These are phyloP conservation scores for Tromatobia lineatoria DNA, from an alignment of 2,888 invertebrate species.

Conservation along the genomic window DNA sequence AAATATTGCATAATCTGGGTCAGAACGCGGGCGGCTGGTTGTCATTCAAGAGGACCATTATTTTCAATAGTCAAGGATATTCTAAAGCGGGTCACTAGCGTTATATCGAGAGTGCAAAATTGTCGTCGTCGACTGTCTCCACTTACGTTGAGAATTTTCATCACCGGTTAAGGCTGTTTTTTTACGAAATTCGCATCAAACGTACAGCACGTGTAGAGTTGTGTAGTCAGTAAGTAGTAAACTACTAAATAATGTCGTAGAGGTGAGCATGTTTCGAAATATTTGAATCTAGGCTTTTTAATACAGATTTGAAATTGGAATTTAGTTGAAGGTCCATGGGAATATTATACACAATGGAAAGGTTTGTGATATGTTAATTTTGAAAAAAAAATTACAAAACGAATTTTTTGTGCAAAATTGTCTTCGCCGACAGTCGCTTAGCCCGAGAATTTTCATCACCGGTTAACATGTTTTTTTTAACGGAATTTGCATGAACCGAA, in stretches of 20 bases:
- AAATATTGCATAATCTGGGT: slow-evolving; percentile 49
- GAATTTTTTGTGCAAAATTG: background rate
- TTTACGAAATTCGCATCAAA: slow-evolving; percentile 7
- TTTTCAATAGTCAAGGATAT: slow-evolving; percentile 53
- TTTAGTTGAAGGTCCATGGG: no score
- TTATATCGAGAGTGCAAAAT: background rate
- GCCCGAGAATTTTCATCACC: slow-evolving; percentile 6
- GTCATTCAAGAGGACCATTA: slow-evolving; percentile 57
- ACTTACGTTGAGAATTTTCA: background rate
- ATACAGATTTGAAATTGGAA: no score
- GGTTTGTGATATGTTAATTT: no score
- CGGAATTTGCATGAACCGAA: background rate
- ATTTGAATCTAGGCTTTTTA: no score
- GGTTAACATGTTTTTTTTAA: background rate
- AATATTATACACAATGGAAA: no score
- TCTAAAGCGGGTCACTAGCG: slow-evolving; percentile 31
- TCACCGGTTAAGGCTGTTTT: background rate
- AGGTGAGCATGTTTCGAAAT: no score
- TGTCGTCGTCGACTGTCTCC: background rate
- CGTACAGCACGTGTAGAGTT: background rate
- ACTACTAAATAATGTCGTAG: background rate
- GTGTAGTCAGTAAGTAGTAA: background rate
- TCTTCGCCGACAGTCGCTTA: background rate
- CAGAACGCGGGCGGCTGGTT: slow-evolving; percentile 15
- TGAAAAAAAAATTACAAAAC: no score